Conservation (phyloP, 1,140 invertebrate genomes). For the Arctopsyche grandis region DNA sequence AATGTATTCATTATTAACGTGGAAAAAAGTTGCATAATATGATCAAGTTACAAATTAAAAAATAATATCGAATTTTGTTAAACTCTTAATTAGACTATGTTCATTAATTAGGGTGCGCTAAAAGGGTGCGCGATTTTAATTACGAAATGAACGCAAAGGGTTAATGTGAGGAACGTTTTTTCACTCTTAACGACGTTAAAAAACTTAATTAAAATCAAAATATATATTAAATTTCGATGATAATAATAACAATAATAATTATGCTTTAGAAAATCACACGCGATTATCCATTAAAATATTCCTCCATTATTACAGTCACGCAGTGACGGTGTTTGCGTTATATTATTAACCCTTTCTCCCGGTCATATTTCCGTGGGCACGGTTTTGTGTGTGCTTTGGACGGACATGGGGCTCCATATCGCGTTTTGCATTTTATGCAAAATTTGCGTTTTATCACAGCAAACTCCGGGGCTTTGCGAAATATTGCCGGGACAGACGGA, state of each 20-base stretch:
- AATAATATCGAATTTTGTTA: constrained; percentile 10
- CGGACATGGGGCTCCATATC: not conserved
- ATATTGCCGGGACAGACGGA: constrained; percentile 8
- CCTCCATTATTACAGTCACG: no score
- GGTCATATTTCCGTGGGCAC: no score
- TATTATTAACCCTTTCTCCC: no score
- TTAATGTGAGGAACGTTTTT: constrained; percentile 7
- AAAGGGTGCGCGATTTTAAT: constrained; percentile 25
- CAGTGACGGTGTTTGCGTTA: no score
- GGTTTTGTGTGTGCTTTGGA: no score
- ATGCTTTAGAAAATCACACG: not conserved
- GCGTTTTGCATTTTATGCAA: constrained; percentile 18
- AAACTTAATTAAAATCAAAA: not conserved
- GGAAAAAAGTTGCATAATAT: no score
- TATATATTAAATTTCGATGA: not conserved
- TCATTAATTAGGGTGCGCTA: constrained; percentile 22
- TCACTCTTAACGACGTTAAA: not conserved
- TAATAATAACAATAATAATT: not conserved
- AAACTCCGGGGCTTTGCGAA: not conserved
- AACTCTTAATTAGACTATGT: not conserved
- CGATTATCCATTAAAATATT: no score
- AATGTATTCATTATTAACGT: no score
- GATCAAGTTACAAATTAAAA: not conserved
- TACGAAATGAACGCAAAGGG: not conserved
- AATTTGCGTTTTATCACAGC: not conserved